phyloP scores from a whole-genome alignment of 2,113 vertebrate species.

The Equus quagga region DNA sequence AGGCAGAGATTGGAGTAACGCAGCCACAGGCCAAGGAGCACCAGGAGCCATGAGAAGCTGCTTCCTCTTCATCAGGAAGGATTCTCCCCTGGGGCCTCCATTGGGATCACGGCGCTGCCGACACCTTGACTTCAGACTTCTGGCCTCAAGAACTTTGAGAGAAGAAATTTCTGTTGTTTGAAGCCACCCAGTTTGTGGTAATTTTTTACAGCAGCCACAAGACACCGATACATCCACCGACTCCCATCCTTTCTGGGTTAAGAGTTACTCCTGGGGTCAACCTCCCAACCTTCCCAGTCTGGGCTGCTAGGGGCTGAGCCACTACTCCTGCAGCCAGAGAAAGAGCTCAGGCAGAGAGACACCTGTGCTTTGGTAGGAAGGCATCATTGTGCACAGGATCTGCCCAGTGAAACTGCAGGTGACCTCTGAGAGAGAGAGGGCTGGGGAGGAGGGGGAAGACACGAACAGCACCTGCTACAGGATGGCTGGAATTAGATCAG shows the following conservation, averaged over 20 bases:
- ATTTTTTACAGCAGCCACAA: not conserved
- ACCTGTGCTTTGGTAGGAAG: not conserved
- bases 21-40: not conserved
- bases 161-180: not conserved
- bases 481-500: not conserved
- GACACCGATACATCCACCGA: not conserved
- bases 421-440: not conserved
- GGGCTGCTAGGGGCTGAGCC: not conserved
- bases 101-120: not conserved
- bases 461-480: not conserved
- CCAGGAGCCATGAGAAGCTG: not conserved
- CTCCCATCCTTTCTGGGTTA: not conserved
- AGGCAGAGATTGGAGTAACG: not conserved
- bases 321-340: not conserved
- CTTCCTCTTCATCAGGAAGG: too few species aligned
- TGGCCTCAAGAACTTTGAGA: not conserved
- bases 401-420: not conserved
- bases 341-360: not conserved
- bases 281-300: not conserved
- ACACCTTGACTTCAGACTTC: not conserved
- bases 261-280: not conserved
- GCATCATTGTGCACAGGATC: not conserved
- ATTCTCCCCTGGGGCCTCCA: not conserved
- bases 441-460: too few species aligned
- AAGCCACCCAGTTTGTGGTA: not conserved